Evolutionary conservation across 2,888 invertebrate species (phyloP).

Genomic region (Amphimallon solstitiale): DNA sequence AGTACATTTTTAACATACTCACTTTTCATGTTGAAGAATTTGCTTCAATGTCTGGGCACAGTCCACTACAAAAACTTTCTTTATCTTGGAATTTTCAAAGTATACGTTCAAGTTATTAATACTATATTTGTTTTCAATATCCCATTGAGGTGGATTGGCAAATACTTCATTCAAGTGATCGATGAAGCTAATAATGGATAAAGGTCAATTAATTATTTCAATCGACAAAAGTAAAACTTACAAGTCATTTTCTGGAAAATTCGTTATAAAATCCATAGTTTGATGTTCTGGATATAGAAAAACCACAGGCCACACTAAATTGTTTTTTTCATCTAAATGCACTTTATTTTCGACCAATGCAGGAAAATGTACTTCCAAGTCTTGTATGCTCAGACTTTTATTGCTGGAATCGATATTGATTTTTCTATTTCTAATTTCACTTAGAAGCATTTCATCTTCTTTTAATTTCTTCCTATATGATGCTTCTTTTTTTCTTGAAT

Average conservation of each 20-base stretch:
- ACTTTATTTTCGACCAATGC: constrained; percentile 74
- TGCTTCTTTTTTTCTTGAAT: constrained; percentile 67
- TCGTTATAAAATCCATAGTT: constrained; percentile 87
- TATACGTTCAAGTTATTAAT: constrained; percentile 73
- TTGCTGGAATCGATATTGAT: constrained; percentile 66
- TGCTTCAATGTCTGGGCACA: constrained; percentile 68
- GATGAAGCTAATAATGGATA: constrained; percentile 66
- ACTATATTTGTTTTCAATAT: constrained; percentile 72
- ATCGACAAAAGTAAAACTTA: constrained; percentile 54
- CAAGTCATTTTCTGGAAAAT: constrained; percentile 78
- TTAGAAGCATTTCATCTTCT: constrained; percentile 62
- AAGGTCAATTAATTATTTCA: constrained; percentile 34
- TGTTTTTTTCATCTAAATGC: constrained; percentile 68
- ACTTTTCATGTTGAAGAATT: constrained; percentile 70
- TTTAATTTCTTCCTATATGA: constrained; percentile 62
- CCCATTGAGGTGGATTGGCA: constrained; percentile 77
- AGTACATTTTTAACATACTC: constrained; percentile 48
- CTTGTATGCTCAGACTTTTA: constrained; percentile 62
- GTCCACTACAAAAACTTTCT: constrained; percentile 48
- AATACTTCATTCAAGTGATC: constrained; percentile 76
- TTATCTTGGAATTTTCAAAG: constrained; percentile 75
- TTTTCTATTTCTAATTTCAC: constrained; percentile 62
- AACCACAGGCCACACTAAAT: constrained; percentile 86
- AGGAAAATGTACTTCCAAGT: constrained; percentile 73
- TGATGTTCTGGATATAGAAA: constrained; percentile 90